Conservation (phyloP, 2,888 invertebrate species). For the Carpatolechia fugitivella region DNA sequence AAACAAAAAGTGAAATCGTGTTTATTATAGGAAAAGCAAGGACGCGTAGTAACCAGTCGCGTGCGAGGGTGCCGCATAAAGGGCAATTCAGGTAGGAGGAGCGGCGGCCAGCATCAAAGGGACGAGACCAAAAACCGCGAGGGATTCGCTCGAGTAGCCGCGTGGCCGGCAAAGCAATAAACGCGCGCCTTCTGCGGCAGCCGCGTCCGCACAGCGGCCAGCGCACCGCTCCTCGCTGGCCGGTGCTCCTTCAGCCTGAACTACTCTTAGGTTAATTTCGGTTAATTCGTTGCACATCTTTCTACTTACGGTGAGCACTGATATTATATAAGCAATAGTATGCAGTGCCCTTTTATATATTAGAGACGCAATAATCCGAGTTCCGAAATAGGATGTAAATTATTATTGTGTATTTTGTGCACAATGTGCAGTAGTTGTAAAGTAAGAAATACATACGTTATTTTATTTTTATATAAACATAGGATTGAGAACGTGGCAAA, state of each 20-base stretch:
- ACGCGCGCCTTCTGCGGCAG: too few species aligned
- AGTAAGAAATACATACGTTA: slow-evolving; percentile 58
- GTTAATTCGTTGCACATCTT: not conserved
- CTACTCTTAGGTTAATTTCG: not conserved
- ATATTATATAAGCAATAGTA: slow-evolving; percentile 22
- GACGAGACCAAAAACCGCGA: too few species aligned
- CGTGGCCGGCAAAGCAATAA: too few species aligned
- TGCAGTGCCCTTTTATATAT: slow-evolving; percentile 17
- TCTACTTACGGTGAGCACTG: not conserved
- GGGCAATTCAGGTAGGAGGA: too few species aligned
- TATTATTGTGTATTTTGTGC: slow-evolving; percentile 49
- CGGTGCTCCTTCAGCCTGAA: too few species aligned
- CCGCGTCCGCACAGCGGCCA: too few species aligned
- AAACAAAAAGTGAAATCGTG: slow-evolving; percentile 15
- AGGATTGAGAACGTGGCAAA: slow-evolving; percentile 57
- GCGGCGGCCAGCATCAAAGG: too few species aligned
- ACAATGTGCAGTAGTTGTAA: slow-evolving; percentile 67
- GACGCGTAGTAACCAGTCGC: not conserved
- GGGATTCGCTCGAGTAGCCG: too few species aligned
- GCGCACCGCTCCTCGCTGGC: too few species aligned
- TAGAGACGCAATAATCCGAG: slow-evolving; percentile 19
- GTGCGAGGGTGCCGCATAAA: too few species aligned
- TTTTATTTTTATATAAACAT: slow-evolving; percentile 73
- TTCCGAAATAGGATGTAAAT: slow-evolving; percentile 44
- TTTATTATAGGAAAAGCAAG: slow-evolving; percentile 13